phyloP scores from a whole-genome alignment of 2,113 vertebrate species.

The Dendropsophus ebraccatus region DNA sequence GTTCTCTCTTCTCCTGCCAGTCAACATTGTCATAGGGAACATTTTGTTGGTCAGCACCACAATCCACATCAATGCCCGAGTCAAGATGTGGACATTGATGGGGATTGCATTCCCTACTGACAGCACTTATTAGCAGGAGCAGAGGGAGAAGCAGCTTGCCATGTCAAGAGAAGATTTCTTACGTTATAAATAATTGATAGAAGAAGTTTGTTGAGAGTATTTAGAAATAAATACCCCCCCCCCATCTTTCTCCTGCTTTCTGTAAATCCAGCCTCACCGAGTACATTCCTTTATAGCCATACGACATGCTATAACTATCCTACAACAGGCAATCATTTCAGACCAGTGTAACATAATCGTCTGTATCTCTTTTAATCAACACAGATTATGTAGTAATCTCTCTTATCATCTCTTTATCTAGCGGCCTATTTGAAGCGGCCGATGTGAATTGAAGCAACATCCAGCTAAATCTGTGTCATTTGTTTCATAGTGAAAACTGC shows the following conservation, averaged over 20 bases:
- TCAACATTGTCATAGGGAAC: no score
- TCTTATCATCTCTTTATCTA: constrained; percentile 6
- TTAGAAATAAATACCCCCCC: background rate
- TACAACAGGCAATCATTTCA: background rate
- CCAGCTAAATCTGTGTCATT: background rate
- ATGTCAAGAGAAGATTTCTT: no score
- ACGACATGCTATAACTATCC: background rate
- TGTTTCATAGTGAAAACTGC: background rate
- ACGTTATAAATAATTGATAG: no score
- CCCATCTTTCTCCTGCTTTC: background rate
- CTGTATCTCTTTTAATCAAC: constrained; percentile 18
- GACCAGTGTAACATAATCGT: constrained; percentile 1
- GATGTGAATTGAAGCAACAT: background rate
- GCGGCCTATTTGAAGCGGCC: background rate
- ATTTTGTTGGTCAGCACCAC: no score
- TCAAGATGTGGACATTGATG: background rate
- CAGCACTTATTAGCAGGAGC: background rate
- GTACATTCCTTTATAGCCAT: background rate
- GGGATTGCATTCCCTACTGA: background rate
- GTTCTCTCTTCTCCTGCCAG: no score
- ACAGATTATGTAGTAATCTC: constrained; percentile 11
- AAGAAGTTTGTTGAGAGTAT: no score
- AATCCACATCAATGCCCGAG: no score
- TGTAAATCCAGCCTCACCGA: background rate
- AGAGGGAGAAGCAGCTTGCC: no score